Percentiles rank a stretch among this genome's conserved stretches.
Evolutionary conservation across 2,797 vertebrate genomes (phyloP).

Genomic region (Anas bahamensis): DNA sequence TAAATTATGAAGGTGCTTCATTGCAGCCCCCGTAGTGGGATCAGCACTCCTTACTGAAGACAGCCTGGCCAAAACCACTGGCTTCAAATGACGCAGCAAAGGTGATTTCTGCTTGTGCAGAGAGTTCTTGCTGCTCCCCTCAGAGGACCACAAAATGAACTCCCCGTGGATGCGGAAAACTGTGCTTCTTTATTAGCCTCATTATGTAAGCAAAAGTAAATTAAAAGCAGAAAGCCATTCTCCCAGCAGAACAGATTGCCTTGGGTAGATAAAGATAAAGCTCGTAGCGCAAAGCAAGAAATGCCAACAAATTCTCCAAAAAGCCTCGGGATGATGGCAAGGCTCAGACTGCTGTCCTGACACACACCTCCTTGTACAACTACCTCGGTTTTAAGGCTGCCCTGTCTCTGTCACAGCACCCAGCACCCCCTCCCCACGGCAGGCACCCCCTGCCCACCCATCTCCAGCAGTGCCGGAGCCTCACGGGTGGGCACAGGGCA

Average conservation of each 20-base stretch:
- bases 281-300: background rate
- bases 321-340: background rate
- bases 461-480: too few species aligned
- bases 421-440: too few species aligned
- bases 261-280: background rate
- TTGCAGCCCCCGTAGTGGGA: background rate
- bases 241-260: background rate
- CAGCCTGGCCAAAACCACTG: background rate
- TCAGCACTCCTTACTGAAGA: too few species aligned
- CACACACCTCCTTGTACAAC: too few species aligned
- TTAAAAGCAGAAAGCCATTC: background rate
- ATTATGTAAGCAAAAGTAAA: background rate
- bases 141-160: background rate
- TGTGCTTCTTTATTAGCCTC: background rate
- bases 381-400: background rate
- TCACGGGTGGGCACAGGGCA: rapidly evolving
- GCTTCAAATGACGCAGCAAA: background rate
- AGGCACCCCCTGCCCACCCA: too few species aligned
- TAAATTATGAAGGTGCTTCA: background rate
- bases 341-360: background rate
- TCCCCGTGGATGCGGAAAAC: background rate
- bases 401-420: background rate
- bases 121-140: background rate
- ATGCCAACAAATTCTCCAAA: background rate
- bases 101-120: background rate